These are phyloP conservation scores for Periophthalmodon schlosseri DNA, from an alignment of 2,113 vertebrate genomes.

Conservation along the genomic window DNA sequence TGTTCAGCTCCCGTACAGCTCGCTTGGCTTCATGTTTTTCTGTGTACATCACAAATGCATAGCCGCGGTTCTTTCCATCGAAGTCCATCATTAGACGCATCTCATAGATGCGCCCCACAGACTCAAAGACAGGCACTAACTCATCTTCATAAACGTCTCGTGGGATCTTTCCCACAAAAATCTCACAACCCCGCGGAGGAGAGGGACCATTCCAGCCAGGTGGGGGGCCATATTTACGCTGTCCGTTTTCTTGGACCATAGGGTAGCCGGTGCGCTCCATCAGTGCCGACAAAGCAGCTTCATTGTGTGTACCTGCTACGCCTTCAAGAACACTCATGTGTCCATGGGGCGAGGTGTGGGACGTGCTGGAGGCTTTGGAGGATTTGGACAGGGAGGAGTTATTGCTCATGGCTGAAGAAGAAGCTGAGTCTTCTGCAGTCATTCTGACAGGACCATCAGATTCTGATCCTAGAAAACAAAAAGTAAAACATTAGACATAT, in stretches of 20 bases:
- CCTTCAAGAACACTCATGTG: conserved; percentile 81
- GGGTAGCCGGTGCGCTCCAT: conserved; percentile 92
- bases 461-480: conserved; percentile 70
- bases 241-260: conserved; percentile 97
- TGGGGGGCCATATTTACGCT: conserved; percentile 94
- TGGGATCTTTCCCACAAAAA: conserved; percentile 98
- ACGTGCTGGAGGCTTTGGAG: conserved; percentile 53
- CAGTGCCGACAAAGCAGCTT: conserved; percentile 86
- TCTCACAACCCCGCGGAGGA: conserved; percentile 94
- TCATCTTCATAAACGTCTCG: conserved; percentile 97
- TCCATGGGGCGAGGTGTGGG: conserved; percentile 74
- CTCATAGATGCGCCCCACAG: conserved; percentile 93
- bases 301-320: conserved; percentile 86
- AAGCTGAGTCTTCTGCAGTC: conserved; percentile 95
- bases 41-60: conserved; percentile 96
- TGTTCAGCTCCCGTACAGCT: conserved; percentile 95
- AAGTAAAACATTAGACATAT: background rate
- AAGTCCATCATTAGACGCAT: conserved; percentile 99
- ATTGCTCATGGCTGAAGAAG: conserved; percentile 88
- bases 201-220: conserved; percentile 89
- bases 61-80: conserved; percentile 96
- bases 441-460: conserved; percentile 90
- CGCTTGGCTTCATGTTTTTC: conserved; percentile 94
- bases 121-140: conserved; percentile 93
- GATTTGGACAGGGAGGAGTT: conserved; percentile 65